Conservation (phyloP, 2,113 vertebrate species). For the Myrmecophaga tridactyla region DNA sequence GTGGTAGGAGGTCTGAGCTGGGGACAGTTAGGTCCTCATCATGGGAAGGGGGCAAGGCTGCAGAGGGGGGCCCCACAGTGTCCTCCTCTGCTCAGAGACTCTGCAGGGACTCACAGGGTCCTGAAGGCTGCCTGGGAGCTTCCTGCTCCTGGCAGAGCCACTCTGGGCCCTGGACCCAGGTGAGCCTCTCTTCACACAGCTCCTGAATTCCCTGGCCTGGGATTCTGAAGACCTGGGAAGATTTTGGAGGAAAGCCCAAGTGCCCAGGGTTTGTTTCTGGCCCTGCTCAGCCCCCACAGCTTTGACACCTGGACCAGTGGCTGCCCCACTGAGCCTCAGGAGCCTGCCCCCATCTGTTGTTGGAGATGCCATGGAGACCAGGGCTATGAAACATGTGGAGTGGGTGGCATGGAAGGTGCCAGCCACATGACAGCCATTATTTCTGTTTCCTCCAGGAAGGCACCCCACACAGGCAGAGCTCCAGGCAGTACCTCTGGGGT, state of each 20-base stretch:
- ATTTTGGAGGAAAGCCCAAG: no score
- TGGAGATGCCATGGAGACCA: no score
- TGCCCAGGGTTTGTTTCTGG: no score
- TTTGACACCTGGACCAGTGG: no score
- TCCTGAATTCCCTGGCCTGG: neutral
- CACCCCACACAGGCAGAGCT: rapidly evolving
- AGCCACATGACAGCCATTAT: rapidly evolving
- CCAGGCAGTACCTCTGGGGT: slow-evolving; percentile 85
- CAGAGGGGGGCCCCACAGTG: neutral
- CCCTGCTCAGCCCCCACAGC: no score
- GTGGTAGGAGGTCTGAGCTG: neutral
- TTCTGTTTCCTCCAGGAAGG: neutral
- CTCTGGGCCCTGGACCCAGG: neutral
- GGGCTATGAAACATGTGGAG: rapidly evolving
- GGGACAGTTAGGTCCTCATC: neutral
- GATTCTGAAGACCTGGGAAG: neutral
- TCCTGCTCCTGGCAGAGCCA: neutral
- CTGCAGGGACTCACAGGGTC: neutral
- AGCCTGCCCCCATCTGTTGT: neutral
- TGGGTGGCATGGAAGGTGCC: rapidly evolving
- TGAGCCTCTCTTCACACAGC: neutral
- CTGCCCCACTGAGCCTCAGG: no score
- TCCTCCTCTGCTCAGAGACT: neutral
- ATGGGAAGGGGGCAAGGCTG: neutral
- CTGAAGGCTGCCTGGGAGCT: neutral